Percentiles rank a stretch among this genome's conserved stretches.
Evolutionary conservation across 2,113 vertebrate species (phyloP).

Genomic region (Sorex araneus): DNA sequence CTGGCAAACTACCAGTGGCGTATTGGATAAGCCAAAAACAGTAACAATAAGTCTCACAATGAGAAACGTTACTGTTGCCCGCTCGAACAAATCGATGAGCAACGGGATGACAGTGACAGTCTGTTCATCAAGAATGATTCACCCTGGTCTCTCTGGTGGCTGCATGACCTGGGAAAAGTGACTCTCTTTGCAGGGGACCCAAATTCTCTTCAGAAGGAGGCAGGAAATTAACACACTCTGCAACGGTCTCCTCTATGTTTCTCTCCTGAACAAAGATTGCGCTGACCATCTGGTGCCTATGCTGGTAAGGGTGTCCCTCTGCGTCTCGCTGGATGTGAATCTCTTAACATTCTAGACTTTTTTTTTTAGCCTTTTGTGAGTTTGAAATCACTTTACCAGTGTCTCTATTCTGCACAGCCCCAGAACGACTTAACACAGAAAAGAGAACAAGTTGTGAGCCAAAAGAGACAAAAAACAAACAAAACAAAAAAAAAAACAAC

Average conservation of each 20-base stretch:
- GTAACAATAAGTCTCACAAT: too few species aligned
- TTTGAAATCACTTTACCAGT: not conserved
- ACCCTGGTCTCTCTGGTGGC: not conserved
- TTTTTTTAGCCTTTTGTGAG: not conserved
- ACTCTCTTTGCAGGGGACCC: not conserved
- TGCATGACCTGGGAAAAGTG: conserved; percentile 54
- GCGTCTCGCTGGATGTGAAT: not conserved
- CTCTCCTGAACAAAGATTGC: not conserved
- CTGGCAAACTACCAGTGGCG: too few species aligned
- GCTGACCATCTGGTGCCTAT: not conserved
- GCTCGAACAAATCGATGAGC: too few species aligned
- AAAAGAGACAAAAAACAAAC: not conserved
- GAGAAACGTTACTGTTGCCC: too few species aligned
- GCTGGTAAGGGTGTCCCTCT: not conserved
- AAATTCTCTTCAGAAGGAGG: not conserved
- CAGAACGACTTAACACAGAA: conserved; percentile 5
- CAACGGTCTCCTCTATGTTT: not conserved
- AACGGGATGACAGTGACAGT: too few species aligned
- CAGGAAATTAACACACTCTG: conserved; percentile 14
- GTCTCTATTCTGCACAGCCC: not conserved
- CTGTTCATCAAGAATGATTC: conserved; percentile 52
- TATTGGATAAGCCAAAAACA: too few species aligned
- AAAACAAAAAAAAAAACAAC: too few species aligned
- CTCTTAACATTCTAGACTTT: not conserved
- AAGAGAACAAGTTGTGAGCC: not conserved